A percentile compares a stretch with the other conserved stretches of the same genome.
Evolutionary conservation across 1,140 invertebrate species (phyloP).

Genomic region (Telenomus remus): DNA sequence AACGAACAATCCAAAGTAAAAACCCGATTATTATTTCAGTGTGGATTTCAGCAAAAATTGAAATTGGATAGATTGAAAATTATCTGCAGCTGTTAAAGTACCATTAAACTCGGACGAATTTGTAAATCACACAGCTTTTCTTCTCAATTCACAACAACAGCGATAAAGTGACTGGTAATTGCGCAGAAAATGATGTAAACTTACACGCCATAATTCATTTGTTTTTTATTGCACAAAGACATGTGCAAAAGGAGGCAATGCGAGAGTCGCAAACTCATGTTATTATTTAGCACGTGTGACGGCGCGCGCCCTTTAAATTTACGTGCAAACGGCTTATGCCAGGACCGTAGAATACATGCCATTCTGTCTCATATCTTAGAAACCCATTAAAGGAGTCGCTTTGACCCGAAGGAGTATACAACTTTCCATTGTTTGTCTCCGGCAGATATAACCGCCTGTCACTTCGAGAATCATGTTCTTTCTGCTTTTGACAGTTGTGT

Average conservation of each 20-base stretch:
- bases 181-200: too few species aligned
- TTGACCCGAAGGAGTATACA: slow-evolving; percentile 45
- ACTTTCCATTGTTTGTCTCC: slow-evolving; percentile 51
- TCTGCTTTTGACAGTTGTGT: slow-evolving; percentile 51
- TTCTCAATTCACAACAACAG: too few species aligned
- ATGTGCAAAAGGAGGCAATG: slow-evolving; percentile 33
- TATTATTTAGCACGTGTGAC: slow-evolving; percentile 51
- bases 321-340: slow-evolving; percentile 53
- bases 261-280: slow-evolving; percentile 41
- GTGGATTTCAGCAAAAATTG: too few species aligned
- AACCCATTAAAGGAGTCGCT: slow-evolving; percentile 59
- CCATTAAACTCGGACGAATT: too few species aligned
- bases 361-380: slow-evolving; percentile 61
- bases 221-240: slow-evolving; percentile 42
- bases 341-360: slow-evolving; percentile 44
- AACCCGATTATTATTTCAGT: too few species aligned
- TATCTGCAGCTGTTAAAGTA: too few species aligned
- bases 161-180: too few species aligned
- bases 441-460: slow-evolving; percentile 52
- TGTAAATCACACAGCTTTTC: too few species aligned
- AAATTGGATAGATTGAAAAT: too few species aligned
- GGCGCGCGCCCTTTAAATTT: slow-evolving; percentile 58
- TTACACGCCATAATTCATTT: slow-evolving; percentile 20
- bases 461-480: slow-evolving; percentile 48
- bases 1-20: too few species aligned